These are phyloP conservation scores for Anguilla rostrata DNA, from an alignment of 2,113 vertebrate genomes.

Conservation along the genomic window DNA sequence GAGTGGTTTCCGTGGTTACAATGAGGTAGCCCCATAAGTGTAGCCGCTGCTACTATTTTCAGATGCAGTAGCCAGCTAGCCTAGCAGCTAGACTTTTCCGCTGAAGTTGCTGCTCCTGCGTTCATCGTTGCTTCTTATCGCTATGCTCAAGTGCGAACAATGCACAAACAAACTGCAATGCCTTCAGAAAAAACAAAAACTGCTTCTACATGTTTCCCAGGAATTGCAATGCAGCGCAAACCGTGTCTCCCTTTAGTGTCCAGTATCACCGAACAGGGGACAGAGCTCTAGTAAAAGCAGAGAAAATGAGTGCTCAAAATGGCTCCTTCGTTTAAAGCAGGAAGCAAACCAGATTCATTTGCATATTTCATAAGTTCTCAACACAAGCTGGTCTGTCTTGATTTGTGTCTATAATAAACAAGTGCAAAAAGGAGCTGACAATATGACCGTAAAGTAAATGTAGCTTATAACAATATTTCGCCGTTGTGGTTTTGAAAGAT, in stretches of 20 bases:
- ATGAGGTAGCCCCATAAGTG: too few species aligned
- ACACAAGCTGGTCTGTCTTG: not conserved
- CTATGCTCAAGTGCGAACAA: not conserved
- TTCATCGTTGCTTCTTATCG: too few species aligned
- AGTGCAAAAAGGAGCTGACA: not conserved
- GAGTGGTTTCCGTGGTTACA: too few species aligned
- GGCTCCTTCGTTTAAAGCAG: not conserved
- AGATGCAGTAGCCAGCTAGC: too few species aligned
- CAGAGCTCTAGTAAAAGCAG: too few species aligned
- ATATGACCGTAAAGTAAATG: too few species aligned
- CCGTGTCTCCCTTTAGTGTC: too few species aligned
- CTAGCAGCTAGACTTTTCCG: too few species aligned
- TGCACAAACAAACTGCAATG: not conserved
- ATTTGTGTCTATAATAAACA: not conserved
- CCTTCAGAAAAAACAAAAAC: not conserved
- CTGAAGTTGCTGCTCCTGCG: too few species aligned
- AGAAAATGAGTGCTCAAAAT: not conserved
- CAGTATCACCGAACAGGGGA: too few species aligned
- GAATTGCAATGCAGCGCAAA: not conserved
- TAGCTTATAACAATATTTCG: not conserved
- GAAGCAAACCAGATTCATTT: not conserved
- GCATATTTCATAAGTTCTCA: not conserved
- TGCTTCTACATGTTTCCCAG: not conserved
- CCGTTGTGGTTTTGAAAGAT: not conserved
- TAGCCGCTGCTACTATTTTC: too few species aligned